Percentiles rank a stretch among this genome's conserved stretches.
Conservation (phyloP, 2,797 vertebrate species). For the Phrynocephalus vlangalii region DNA sequence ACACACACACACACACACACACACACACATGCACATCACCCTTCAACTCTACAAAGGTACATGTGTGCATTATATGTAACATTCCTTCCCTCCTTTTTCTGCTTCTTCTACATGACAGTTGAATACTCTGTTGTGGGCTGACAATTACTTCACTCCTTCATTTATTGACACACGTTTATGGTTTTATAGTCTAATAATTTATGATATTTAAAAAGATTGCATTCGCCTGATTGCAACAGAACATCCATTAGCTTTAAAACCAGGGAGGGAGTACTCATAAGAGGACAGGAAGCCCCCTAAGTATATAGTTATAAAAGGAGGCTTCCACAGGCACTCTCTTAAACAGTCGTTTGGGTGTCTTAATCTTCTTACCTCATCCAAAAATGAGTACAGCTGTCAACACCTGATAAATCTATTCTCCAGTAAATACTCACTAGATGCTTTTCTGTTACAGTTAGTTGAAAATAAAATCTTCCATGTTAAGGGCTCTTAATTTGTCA, state of each 20-base stretch:
- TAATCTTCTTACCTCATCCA: conserved; percentile 57
- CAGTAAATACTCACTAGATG: conserved; percentile 53
- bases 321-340: conserved; percentile 54
- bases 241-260: conserved; percentile 53
- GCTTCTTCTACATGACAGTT: neutral
- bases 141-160: conserved; percentile 43
- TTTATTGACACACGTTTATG: conserved; percentile 40
- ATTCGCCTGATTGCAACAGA: conserved; percentile 42
- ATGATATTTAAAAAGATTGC: conserved; percentile 21
- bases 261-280: conserved; percentile 33
- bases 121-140: conserved; percentile 3
- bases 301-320: conserved; percentile 41
- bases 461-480: conserved; percentile 55
- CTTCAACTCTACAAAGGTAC: no score
- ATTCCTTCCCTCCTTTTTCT: neutral
- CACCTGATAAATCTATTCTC: conserved; percentile 41
- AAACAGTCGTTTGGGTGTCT: conserved; percentile 54
- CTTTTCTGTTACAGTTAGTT: conserved; percentile 55
- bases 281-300: conserved; percentile 21
- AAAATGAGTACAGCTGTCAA: conserved; percentile 53
- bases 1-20: no score
- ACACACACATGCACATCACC: neutral
- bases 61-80: neutral
- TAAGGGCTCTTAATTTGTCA: conserved; percentile 64
- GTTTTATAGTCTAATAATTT: conserved; percentile 49